phyloP scores from a whole-genome alignment of 2,797 vertebrate species.

The Harpagifer antarcticus region DNA sequence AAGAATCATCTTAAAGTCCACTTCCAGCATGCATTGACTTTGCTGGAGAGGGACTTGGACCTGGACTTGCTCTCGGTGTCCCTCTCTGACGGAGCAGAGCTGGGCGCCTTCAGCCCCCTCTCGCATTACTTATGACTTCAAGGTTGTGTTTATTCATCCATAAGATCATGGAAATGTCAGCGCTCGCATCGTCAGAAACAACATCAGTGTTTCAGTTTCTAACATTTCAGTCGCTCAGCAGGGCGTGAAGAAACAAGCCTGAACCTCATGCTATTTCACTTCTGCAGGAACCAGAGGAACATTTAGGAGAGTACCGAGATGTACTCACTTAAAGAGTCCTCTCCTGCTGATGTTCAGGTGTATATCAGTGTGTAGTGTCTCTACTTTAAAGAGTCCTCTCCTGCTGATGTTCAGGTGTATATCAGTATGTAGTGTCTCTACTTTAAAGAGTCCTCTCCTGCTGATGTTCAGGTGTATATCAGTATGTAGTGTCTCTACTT shows the following conservation, averaged over 20 bases:
- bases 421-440: too few relatives aligned
- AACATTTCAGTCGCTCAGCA: background rate
- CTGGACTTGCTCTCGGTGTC: background rate
- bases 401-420: too few relatives aligned
- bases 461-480: too few relatives aligned
- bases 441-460: too few relatives aligned
- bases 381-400: too few relatives aligned
- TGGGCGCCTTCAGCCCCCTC: background rate
- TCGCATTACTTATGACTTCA: constrained; percentile 25
- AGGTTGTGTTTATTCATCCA: constrained; percentile 36
- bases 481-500: too few relatives aligned
- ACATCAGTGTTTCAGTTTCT: constrained; percentile 6
- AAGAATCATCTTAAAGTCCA: too few relatives aligned
- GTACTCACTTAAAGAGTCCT: too few relatives aligned
- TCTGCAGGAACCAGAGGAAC: background rate
- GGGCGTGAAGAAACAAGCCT: constrained; percentile 28
- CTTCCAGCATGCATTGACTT: too few relatives aligned
- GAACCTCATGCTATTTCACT: constrained; percentile 4
- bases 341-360: too few relatives aligned
- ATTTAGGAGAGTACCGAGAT: too few relatives aligned
- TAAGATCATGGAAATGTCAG: constrained; percentile 51
- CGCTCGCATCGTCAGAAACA: constrained; percentile 18
- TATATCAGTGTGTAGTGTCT: too few relatives aligned
- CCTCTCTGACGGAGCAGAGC: background rate
- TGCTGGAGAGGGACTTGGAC: background rate